A percentile compares a stretch with the other conserved stretches of the same genome.
phyloP scores from a whole-genome alignment of 1,140 invertebrate species.

The Pogonomyrmex californicus region DNA sequence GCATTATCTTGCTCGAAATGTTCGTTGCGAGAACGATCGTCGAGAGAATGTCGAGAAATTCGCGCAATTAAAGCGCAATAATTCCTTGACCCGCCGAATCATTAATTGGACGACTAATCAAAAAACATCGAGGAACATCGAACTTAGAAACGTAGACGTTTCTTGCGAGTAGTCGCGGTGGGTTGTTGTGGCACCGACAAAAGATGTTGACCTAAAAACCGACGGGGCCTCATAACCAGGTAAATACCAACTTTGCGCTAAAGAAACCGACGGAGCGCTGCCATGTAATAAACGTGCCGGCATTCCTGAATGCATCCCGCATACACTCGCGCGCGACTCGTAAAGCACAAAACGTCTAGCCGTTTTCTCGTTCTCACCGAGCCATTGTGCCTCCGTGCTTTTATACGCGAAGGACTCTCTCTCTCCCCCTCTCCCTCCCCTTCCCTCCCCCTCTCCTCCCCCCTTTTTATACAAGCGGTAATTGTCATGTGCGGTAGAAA shows the following conservation, averaged over 20 bases:
- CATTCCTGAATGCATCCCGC: conserved; percentile 21
- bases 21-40: not conserved
- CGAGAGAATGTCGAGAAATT: not conserved
- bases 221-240: conserved; percentile 37
- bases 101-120: conserved; percentile 4
- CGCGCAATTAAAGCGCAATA: not conserved
- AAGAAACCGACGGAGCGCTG: conserved; percentile 3
- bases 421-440: not conserved
- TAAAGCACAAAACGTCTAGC: conserved; percentile 47
- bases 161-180: not conserved
- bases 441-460: not conserved
- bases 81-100: not conserved
- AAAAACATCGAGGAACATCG: not conserved
- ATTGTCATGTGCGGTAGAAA: conserved; percentile 40
- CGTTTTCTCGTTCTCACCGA: not conserved
- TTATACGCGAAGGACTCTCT: not conserved
- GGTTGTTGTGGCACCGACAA: conserved; percentile 19
- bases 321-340: conserved; percentile 25
- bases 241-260: conserved; percentile 57
- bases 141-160: conserved; percentile 19
- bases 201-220: conserved; percentile 63
- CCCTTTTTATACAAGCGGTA: conserved; percentile 29
- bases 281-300: conserved; percentile 34
- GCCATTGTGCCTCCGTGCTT: conserved; percentile 28
- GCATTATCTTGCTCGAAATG: not conserved